A percentile compares a stretch with the other conserved stretches of the same genome.
Conservation (phyloP, 2,888 invertebrate genomes). For the Pilophorus perplexus region DNA sequence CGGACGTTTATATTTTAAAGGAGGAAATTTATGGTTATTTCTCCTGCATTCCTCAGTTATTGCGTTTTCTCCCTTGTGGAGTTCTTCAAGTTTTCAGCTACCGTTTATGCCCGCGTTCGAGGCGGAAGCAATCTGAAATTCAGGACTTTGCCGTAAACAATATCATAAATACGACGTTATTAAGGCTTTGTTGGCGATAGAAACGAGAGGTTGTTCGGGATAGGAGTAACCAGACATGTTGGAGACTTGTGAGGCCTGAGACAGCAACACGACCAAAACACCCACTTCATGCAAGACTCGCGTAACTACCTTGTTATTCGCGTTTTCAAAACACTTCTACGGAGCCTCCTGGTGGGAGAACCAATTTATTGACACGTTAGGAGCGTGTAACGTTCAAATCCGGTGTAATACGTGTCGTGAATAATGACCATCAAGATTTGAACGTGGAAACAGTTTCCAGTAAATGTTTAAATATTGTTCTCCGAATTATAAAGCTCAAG, state of each 20-base stretch:
- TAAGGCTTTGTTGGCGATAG: not conserved
- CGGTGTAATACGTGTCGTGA: no score
- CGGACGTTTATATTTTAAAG: constrained; percentile 42
- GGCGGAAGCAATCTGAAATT: not conserved
- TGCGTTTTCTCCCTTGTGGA: not conserved
- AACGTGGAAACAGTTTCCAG: no score
- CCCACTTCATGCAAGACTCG: not conserved
- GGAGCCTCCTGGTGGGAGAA: no score
- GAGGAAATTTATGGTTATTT: constrained; percentile 42
- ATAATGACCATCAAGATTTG: no score
- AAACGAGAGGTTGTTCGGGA: not conserved
- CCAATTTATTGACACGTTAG: no score
- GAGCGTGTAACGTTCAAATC: no score
- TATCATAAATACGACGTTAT: constrained; percentile 14
- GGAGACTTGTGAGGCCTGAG: no score
- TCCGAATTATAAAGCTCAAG: no score
- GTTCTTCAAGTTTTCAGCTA: not conserved
- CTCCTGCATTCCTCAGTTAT: constrained; percentile 36
- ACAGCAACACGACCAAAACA: not conserved
- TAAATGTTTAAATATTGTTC: no score
- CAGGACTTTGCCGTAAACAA: constrained; percentile 4
- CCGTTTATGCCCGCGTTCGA: constrained; percentile 20
- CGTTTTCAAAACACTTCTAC: no score
- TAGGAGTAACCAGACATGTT: no score
- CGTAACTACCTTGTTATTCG: not conserved